Conservation (phyloP, 2,797 vertebrate species). For the Delichon dasypus region DNA sequence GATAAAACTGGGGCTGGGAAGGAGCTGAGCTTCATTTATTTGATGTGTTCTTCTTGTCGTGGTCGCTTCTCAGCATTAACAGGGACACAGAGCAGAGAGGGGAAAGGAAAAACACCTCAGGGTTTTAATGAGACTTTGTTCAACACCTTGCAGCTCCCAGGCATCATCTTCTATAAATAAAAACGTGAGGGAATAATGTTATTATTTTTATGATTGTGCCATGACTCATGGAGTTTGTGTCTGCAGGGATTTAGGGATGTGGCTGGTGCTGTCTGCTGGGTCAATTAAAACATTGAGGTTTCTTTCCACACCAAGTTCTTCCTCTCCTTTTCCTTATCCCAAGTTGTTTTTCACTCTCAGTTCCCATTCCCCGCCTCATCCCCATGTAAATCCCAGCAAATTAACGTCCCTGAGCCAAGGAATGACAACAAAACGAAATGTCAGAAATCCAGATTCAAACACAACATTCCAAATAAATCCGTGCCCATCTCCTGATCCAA, state of each 20-base stretch:
- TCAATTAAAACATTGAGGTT: neutral
- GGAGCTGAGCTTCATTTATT: neutral
- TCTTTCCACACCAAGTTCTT: neutral
- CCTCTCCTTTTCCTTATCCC: neutral
- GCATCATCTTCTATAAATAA: constrained; percentile 19
- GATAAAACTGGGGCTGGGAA: neutral
- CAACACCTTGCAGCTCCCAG: neutral
- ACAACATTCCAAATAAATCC: neutral
- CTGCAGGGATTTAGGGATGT: neutral
- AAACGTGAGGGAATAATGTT: neutral
- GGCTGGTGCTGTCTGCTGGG: neutral
- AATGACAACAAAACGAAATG: neutral
- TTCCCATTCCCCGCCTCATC: neutral
- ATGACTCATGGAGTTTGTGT: constrained; percentile 19
- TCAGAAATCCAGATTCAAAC: neutral
- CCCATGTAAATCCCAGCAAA: neutral
- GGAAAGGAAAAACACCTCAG: neutral
- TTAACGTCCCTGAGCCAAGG: neutral
- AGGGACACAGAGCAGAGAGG: neutral
- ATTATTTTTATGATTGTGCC: neutral
- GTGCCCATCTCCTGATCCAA: neutral
- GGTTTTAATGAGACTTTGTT: constrained; percentile 15
- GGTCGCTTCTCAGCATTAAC: neutral
- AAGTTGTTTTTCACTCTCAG: neutral
- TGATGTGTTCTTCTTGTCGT: neutral